Evolutionary conservation across 2,113 vertebrate genomes (phyloP).

Genomic region (Megaptera novaeangliae): DNA sequence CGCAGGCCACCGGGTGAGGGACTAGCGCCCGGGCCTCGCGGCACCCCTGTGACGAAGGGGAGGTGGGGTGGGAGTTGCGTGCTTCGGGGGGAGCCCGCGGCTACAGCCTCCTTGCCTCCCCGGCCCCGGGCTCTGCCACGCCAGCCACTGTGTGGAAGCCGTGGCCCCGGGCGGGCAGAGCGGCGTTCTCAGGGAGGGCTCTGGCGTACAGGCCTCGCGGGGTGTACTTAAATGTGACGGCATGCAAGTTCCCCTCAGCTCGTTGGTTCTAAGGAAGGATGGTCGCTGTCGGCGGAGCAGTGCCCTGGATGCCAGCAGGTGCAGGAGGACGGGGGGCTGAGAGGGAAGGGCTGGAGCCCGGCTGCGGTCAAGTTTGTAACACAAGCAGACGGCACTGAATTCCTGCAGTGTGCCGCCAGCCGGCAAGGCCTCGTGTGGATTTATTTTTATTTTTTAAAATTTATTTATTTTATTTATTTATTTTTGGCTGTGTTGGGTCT

Average conservation of each 20-base stretch:
- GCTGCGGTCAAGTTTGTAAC: not conserved
- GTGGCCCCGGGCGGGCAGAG: fast-evolving
- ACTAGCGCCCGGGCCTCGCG: fast-evolving
- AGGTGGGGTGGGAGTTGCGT: not conserved
- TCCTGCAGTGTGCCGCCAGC: fast-evolving
- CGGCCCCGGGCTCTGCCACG: too few species aligned
- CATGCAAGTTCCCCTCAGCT: not conserved
- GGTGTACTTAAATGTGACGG: fast-evolving
- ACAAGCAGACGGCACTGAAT: fast-evolving
- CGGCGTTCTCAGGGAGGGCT: not conserved
- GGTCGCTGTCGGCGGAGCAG: not conserved
- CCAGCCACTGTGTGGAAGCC: not conserved
- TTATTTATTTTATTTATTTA: too few species aligned
- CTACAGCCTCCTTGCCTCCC: not conserved
- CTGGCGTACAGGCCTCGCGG: not conserved
- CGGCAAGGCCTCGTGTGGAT: not conserved
- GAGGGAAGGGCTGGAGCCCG: not conserved
- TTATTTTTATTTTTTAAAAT: not conserved
- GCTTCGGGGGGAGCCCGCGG: not conserved
- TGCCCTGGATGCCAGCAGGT: not conserved
- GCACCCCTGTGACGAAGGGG: not conserved
- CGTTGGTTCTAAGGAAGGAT: not conserved
- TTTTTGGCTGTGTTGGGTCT: too few species aligned
- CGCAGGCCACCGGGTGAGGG: not conserved
- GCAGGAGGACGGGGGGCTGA: fast-evolving